Percentiles rank a stretch among this genome's conserved stretches.
Evolutionary conservation across 2,113 vertebrate genomes (phyloP).

Genomic region (Stegostoma tigrinum): DNA sequence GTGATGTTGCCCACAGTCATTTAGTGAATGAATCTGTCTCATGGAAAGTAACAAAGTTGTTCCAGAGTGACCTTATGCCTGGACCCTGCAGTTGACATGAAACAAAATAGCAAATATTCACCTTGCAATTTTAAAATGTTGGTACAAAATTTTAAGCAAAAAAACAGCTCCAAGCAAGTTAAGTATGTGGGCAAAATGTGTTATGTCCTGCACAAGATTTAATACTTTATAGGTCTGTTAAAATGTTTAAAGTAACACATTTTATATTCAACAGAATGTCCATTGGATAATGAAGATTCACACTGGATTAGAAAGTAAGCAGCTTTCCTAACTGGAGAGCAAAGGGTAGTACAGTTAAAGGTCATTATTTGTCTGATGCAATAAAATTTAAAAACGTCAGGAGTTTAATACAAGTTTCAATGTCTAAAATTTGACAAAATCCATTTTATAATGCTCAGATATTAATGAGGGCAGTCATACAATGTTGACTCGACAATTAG

Average conservation of each 20-base stretch:
- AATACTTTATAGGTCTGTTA: not conserved
- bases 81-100: not conserved
- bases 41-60: too few relatives aligned
- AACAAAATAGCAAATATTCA: not conserved
- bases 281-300: not conserved
- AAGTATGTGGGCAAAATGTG: not conserved
- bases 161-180: not conserved
- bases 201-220: not conserved
- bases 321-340: not conserved
- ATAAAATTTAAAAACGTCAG: not conserved
- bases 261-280: not conserved
- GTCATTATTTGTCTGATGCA: not conserved
- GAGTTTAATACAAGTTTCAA: not conserved
- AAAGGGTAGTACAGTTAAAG: not conserved
- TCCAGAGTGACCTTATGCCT: not conserved
- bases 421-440: not conserved
- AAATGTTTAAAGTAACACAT: too few relatives aligned
- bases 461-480: not conserved
- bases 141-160: not conserved
- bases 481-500: not conserved
- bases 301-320: not conserved
- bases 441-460: not conserved
- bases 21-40: too few relatives aligned
- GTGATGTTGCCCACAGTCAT: not conserved
- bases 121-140: not conserved